Percentiles rank a stretch among this genome's conserved stretches.
Conservation (phyloP, 2,888 invertebrate species). For the Drosophila putrida region DNA sequence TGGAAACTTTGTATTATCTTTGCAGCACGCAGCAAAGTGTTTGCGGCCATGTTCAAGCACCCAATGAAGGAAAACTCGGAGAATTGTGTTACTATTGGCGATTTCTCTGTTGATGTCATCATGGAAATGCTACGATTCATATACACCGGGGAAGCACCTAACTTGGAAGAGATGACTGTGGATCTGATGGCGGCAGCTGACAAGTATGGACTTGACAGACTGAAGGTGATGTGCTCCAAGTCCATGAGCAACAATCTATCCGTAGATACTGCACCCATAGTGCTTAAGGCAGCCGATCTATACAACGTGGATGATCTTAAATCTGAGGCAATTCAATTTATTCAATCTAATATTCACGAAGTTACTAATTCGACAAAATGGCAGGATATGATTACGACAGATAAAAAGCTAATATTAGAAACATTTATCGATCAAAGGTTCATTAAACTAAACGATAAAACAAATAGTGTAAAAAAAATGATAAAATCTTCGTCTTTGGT, state of each 20-base stretch:
- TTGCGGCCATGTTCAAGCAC: conserved; percentile 86
- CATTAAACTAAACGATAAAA: background rate
- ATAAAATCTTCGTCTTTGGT: no score
- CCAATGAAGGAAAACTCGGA: conserved; percentile 98
- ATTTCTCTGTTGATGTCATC: conserved; percentile 98
- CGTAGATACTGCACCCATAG: conserved; percentile 86
- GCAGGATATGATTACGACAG: background rate
- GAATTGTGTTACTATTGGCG: conserved; percentile 97
- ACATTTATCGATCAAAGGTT: background rate
- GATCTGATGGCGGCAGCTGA: conserved; percentile 96
- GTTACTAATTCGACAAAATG: background rate
- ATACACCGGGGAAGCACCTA: conserved; percentile 92
- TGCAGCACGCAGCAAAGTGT: conserved; percentile 98
- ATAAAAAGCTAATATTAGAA: background rate
- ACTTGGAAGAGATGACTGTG: no score
- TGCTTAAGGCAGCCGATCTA: conserved; percentile 84
- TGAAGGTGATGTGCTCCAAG: conserved; percentile 99
- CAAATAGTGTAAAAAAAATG: background rate
- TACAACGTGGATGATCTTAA: conserved; percentile 92
- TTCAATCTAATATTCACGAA: background rate
- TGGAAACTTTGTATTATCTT: conserved; percentile 14
- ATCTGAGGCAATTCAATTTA: background rate
- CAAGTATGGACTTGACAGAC: conserved; percentile 97
- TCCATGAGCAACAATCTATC: conserved; percentile 96
- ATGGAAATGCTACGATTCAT: conserved; percentile 98